phyloP scores from a whole-genome alignment of 2,888 invertebrate species.

The Linhomoeus sp. region DNA sequence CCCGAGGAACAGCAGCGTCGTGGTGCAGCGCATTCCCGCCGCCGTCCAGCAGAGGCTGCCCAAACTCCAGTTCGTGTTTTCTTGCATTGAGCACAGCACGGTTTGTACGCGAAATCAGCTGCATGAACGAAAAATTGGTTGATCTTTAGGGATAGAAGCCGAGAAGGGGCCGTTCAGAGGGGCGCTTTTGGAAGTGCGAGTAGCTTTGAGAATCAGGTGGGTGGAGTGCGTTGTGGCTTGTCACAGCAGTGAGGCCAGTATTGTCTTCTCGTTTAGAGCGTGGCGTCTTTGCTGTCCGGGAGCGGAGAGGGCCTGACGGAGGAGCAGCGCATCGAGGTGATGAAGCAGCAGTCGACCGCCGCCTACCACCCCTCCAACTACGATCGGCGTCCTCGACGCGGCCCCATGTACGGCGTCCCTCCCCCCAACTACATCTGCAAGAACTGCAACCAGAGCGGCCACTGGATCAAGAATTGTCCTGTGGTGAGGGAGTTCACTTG shows the following conservation, averaged over 20 bases:
- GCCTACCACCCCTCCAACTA: constrained; percentile 93
- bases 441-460: constrained; percentile 80
- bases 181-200: no score
- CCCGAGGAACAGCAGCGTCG: constrained; percentile 87
- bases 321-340: constrained; percentile 85
- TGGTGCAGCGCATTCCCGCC: constrained; percentile 76
- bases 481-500: constrained; percentile 12
- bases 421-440: constrained; percentile 80
- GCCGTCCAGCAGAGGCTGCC: constrained; percentile 20
- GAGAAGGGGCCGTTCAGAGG: no score
- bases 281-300: no score
- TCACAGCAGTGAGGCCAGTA: no score
- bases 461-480: constrained; percentile 94
- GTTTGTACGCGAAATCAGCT: no score
- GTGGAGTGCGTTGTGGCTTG: no score
- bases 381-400: constrained; percentile 28
- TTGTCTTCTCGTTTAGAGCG: no score
- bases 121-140: no score
- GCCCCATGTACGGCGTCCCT: constrained; percentile 56
- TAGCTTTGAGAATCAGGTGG: no score
- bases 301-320: constrained; percentile 48
- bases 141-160: no score
- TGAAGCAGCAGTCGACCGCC: constrained; percentile 86
- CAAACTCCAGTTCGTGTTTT: constrained; percentile 19
- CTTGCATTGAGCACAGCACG: no score